These are phyloP conservation scores for Eilema sororculum DNA, from an alignment of 2,888 invertebrate species.

Conservation along the genomic window DNA sequence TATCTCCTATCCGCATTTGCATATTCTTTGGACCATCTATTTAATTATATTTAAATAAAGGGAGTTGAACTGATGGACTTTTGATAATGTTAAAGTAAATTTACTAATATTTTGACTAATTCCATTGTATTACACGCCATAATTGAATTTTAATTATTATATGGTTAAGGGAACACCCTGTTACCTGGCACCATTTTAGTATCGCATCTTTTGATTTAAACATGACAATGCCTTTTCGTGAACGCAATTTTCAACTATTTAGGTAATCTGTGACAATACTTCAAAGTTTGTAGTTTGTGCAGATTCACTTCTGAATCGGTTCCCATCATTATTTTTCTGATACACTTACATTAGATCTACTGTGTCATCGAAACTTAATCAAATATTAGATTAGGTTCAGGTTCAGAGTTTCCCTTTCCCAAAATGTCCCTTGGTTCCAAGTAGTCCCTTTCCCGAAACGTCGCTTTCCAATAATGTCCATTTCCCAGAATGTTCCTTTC, in stretches of 20 bases:
- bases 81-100: background rate
- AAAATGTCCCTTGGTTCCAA: too few species aligned
- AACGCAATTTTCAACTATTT: background rate
- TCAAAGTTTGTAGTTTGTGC: too few species aligned
- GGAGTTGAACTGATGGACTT: background rate
- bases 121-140: background rate
- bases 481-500: too few species aligned
- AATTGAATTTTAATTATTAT: background rate
- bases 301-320: too few species aligned
- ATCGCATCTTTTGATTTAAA: background rate
- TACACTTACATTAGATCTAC: too few species aligned
- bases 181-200: background rate
- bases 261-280: too few species aligned
- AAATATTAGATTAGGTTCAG: too few species aligned
- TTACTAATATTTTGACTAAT: background rate
- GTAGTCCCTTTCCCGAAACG: too few species aligned
- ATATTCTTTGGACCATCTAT: conserved; percentile 40
- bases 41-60: conserved; percentile 27
- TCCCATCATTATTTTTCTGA: too few species aligned
- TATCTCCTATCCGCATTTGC: conserved; percentile 50
- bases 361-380: too few species aligned
- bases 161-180: background rate
- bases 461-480: too few species aligned
- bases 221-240: background rate
- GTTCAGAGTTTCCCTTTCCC: too few species aligned